Conservation (phyloP, 2,113 vertebrate genomes). For the Dicentrarchus labrax region DNA sequence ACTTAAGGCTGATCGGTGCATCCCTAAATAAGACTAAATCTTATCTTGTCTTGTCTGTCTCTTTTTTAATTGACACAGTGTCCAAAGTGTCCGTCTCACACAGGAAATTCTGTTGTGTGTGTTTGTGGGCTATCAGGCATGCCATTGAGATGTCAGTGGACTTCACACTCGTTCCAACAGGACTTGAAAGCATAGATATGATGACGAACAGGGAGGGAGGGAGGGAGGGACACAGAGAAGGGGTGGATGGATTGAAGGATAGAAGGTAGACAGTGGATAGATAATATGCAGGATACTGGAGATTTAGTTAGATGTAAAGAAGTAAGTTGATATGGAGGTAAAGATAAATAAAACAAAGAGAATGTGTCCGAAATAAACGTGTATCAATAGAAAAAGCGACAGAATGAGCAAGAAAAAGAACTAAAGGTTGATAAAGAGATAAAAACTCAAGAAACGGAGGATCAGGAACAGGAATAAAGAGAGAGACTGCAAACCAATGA, state of each 20-base stretch:
- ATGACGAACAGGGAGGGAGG: too few relatives aligned
- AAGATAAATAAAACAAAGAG: background rate
- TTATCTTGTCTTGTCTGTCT: background rate
- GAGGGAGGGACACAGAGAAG: too few relatives aligned
- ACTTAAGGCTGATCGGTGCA: too few relatives aligned
- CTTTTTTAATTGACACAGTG: too few relatives aligned
- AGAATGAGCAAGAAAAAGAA: background rate
- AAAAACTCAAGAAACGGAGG: background rate
- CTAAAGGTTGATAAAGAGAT: conserved; percentile 35
- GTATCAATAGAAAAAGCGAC: background rate
- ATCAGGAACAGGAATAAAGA: conserved; percentile 38
- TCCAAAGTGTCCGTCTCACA: background rate
- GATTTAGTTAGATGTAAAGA: background rate
- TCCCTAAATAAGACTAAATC: background rate
- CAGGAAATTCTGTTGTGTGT: background rate
- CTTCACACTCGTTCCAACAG: background rate
- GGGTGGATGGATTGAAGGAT: background rate
- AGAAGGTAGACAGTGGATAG: background rate
- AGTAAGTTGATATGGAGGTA: background rate
- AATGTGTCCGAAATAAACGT: background rate
- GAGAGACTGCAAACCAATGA: conserved; percentile 41
- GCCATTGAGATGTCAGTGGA: background rate
- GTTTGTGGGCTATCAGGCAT: background rate
- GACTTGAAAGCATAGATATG: background rate
- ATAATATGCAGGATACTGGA: background rate